Evolutionary conservation across 1,140 invertebrate species (phyloP).

Genomic region (Ctenoplectra terminalis): DNA sequence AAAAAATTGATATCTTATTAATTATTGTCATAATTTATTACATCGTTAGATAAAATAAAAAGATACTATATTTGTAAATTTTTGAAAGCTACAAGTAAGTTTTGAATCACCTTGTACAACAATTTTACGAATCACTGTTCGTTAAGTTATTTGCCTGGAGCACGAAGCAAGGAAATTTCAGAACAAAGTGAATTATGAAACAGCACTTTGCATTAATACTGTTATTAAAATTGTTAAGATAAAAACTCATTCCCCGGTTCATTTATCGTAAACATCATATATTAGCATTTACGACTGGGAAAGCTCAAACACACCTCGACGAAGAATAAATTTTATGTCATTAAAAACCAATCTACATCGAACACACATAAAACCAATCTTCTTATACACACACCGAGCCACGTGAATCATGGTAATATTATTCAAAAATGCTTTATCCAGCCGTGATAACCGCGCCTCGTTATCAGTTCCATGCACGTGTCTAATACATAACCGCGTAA

Average conservation of each 20-base stretch:
- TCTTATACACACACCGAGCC: no score
- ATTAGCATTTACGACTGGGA: neutral
- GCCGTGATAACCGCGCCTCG: neutral
- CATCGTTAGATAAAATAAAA: no score
- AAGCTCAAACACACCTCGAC: neutral
- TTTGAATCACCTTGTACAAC: no score
- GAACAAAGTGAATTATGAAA: neutral
- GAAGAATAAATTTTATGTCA: neutral
- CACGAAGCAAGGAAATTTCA: no score
- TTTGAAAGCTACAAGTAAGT: no score
- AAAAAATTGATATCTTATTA: no score
- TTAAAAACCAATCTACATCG: neutral
- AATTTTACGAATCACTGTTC: no score
- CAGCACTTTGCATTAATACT: no score
- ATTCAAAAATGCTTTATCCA: slow-evolving; percentile 29
- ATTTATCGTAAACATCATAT: neutral
- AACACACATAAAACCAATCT: no score
- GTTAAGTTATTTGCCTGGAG: no score
- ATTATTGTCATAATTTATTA: no score
- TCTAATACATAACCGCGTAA: slow-evolving; percentile 28
- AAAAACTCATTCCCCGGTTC: neutral
- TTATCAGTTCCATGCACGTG: slow-evolving; percentile 9
- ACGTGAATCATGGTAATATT: neutral
- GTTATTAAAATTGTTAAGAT: neutral
- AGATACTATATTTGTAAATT: no score